These are phyloP conservation scores for Zaprionus camerounensis DNA, from an alignment of 1,140 invertebrate species.

Conservation along the genomic window DNA sequence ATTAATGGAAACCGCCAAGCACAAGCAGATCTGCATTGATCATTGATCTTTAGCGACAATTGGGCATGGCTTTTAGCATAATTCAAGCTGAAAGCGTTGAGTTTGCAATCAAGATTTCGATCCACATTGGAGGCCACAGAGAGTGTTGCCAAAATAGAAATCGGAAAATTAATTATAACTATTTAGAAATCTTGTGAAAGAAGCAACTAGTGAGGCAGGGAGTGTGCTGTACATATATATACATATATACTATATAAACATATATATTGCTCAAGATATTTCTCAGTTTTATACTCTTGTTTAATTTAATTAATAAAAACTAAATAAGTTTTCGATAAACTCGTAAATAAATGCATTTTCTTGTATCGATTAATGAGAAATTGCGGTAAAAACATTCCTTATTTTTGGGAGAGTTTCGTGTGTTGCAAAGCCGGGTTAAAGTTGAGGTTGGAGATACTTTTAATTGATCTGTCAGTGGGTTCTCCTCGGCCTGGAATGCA, in stretches of 20 bases:
- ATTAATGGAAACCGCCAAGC: slow-evolving; percentile 8
- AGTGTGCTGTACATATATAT: too few species aligned
- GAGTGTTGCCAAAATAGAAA: neutral
- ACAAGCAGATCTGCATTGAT: neutral
- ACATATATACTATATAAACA: too few species aligned
- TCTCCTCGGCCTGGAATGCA: neutral
- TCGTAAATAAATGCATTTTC: too few species aligned
- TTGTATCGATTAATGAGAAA: too few species aligned
- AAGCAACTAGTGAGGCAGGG: too few species aligned
- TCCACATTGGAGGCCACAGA: too few species aligned
- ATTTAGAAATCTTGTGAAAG: too few species aligned
- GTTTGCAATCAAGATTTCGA: slow-evolving; percentile 1
- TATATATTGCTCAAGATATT: too few species aligned
- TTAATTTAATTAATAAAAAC: too few species aligned
- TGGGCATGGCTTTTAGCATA: slow-evolving; percentile 3
- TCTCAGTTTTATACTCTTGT: too few species aligned
- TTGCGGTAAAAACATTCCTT: too few species aligned
- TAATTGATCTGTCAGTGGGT: neutral
- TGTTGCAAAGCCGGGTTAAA: neutral
- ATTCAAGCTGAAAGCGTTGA: slow-evolving; percentile 2
- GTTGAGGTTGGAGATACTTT: neutral
- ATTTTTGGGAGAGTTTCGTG: neutral
- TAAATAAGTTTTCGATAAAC: too few species aligned
- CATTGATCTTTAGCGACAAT: slow-evolving; percentile 25
- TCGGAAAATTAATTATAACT: neutral